These are phyloP conservation scores for Struthidea cinerea DNA, from an alignment of 2,113 vertebrate species.

Conservation along the genomic window DNA sequence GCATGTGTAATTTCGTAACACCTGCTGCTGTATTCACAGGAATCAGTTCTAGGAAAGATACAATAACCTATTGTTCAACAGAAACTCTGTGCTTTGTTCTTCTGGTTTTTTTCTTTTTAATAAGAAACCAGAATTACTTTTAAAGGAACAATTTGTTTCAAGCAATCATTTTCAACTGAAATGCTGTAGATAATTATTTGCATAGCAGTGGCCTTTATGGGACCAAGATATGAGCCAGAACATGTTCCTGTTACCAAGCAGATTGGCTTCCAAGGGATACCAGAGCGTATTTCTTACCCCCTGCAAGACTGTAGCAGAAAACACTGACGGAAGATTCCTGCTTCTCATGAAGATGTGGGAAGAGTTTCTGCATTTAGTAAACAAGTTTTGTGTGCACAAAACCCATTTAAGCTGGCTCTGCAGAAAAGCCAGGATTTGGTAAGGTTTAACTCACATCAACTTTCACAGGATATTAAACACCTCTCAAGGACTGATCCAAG, in stretches of 20 bases:
- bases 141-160: conserved; percentile 20
- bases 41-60: conserved; percentile 24
- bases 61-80: conserved; percentile 44
- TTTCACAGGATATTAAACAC: conserved; percentile 27
- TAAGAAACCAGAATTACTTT: conserved; percentile 41
- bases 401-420: not conserved
- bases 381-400: not conserved
- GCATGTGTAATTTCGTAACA: conserved; percentile 27
- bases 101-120: not conserved
- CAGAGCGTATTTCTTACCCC: not conserved
- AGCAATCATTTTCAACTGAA: conserved; percentile 21
- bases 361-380: not conserved
- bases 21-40: conserved; percentile 45
- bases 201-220: not conserved
- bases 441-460: not conserved
- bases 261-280: not conserved
- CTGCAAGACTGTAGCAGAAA: not conserved
- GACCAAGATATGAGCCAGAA: not conserved
- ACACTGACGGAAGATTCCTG: not conserved
- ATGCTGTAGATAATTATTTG: not conserved
- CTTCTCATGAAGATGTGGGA: not conserved
- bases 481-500: not conserved
- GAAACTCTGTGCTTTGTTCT: not conserved
- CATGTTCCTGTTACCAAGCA: not conserved
- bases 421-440: not conserved